Evolutionary conservation across 92 coral and sea anemone species (phyloP), one percentile per base, ranked within the genome.

Genomic region (Porites rus): DNA sequence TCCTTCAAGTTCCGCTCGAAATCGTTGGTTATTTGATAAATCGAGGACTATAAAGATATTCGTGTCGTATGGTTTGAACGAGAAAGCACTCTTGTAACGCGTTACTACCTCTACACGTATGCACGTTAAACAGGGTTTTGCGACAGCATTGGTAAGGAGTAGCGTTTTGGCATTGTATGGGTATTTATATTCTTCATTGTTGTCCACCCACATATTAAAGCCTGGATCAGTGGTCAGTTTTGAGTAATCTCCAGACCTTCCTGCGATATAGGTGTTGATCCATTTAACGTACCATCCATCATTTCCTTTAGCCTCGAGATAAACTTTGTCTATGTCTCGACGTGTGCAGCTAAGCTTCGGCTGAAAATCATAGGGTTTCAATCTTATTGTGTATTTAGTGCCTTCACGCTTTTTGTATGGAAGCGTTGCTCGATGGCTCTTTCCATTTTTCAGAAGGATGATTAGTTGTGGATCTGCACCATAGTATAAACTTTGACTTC

Each of bases 131-230:
- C 84, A 80, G 62, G 84, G 67, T 80, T 51, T 53, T 67, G 75
- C 10, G 65, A 80, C 65, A 66, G 84, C 84, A 65, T 80, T 66
- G 16, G 84, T 80, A 14, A 80, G 84, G 84, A 80, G 84, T 74
- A 46, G 84, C 53, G 66, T 43, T 80, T 80, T 80, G 84, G 75
- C 84, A 68, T 80, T 65, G 63, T 80, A 80, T 80, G 84, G 74
- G 65, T 67, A 65, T 65, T 0, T 38, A 51, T 20, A 17, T 67
- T 80, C 75, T 11, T 80, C 84, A 80, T 80, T 1, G 64, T 3
- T 51, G 84, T 80, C 84, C 84, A 80, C 84, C 84, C 84, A 80
- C 84, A 80, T 80, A 67, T n/a, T 80, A 64, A 80, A 80, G 64
- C 84, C 84, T 80, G 84, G 84, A 65, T 80, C 84, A n/a, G 75